A percentile compares a stretch with the other conserved stretches of the same genome.
These are phyloP conservation scores for Trichechus manatus DNA, from an alignment of 2,113 vertebrate genomes.

Conservation along the genomic window DNA sequence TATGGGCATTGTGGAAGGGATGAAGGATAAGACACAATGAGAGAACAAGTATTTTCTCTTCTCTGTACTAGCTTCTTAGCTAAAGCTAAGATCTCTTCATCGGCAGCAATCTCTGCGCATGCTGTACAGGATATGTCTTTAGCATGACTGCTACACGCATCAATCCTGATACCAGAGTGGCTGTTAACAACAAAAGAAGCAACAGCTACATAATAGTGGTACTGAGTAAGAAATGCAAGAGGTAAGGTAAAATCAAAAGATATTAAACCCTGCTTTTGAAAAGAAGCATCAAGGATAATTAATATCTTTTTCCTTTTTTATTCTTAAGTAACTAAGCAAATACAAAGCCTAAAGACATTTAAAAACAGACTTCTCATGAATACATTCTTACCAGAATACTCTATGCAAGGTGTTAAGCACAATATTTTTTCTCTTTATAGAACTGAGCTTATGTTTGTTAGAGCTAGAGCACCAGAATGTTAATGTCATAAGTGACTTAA, in stretches of 20 bases:
- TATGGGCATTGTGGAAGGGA: background rate
- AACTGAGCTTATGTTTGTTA: background rate
- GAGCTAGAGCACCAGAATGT: background rate
- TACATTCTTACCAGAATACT: background rate
- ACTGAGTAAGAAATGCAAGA: background rate
- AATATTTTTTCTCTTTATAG: slow-evolving; percentile 16
- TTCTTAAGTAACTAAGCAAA: background rate
- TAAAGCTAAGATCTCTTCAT: background rate
- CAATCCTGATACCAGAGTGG: background rate
- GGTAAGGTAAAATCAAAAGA: background rate
- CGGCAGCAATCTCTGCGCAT: background rate
- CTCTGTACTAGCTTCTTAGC: background rate
- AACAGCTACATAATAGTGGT: background rate
- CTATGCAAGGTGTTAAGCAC: background rate
- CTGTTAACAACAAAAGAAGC: slow-evolving; percentile 1
- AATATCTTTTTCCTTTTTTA: background rate
- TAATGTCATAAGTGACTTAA: background rate
- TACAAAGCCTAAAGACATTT: background rate
- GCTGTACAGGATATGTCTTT: background rate
- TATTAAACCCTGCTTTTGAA: background rate
- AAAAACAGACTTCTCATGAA: background rate
- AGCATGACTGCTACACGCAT: background rate
- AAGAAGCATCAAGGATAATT: slow-evolving; percentile 12
- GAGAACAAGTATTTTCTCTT: background rate
- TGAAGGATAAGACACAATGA: background rate